phyloP scores from a whole-genome alignment of 2,797 vertebrate genomes.

The Bucorvus abyssinicus region DNA sequence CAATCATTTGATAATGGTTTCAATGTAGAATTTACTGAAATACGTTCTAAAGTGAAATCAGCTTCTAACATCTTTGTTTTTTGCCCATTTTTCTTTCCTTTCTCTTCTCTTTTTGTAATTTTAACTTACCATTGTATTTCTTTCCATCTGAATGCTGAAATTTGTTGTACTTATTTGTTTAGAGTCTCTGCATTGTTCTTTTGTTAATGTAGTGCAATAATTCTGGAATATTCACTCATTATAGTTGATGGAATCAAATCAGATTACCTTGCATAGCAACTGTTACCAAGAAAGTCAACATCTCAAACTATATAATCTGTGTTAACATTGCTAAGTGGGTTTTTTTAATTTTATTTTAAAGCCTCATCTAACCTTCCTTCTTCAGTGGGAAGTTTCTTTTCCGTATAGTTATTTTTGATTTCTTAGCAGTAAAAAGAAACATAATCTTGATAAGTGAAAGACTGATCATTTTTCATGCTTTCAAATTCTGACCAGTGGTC shows the following conservation, averaged over 20 bases:
- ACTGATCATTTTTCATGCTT: not conserved
- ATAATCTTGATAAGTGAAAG: slow-evolving; percentile 58
- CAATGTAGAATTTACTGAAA: not conserved
- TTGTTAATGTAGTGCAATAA: slow-evolving; percentile 51
- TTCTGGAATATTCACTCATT: slow-evolving; percentile 66
- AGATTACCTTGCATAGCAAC: slow-evolving; percentile 69
- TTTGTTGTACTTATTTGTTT: slow-evolving; percentile 66
- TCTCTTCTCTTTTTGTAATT: not conserved
- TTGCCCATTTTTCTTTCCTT: not conserved
- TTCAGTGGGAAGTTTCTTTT: slow-evolving; percentile 55
- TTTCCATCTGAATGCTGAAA: slow-evolving; percentile 31
- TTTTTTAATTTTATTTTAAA: slow-evolving; percentile 62
- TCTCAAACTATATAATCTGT: slow-evolving; percentile 61
- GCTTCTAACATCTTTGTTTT: not conserved
- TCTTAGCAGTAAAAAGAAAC: slow-evolving; percentile 55
- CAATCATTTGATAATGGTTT: not conserved
- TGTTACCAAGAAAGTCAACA: slow-evolving; percentile 72
- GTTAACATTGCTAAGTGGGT: slow-evolving; percentile 56
- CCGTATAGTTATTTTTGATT: slow-evolving; percentile 45
- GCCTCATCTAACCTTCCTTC: slow-evolving; percentile 52
- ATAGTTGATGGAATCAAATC: slow-evolving; percentile 64
- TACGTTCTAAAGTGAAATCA: not conserved
- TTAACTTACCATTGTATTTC: slow-evolving; percentile 4
- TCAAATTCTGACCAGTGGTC: not conserved
- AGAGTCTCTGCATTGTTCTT: slow-evolving; percentile 33